Evolutionary conservation across 2,113 vertebrate genomes (phyloP).

Genomic region (Rana temporaria): DNA sequence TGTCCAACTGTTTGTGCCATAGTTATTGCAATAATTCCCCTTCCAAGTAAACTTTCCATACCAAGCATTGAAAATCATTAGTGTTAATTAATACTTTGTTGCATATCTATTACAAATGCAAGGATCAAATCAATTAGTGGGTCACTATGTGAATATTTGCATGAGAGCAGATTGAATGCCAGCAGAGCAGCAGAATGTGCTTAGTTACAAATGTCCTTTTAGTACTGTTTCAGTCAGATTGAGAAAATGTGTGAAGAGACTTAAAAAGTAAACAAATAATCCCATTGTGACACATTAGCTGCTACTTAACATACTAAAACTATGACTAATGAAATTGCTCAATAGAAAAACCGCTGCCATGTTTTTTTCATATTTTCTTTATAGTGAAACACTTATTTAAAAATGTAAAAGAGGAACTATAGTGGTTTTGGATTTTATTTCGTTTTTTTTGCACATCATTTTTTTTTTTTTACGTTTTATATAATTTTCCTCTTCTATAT

Average conservation of each 20-base stretch:
- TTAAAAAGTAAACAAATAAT: slow-evolving; percentile 27
- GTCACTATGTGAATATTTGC: slow-evolving; percentile 24
- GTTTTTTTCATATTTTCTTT: no score
- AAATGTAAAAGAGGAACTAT: background rate
- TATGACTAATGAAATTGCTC: background rate
- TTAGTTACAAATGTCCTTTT: background rate
- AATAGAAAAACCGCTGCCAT: no score
- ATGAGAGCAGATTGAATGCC: slow-evolving; percentile 18
- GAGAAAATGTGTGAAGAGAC: slow-evolving; percentile 31
- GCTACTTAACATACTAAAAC: background rate
- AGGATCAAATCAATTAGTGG: slow-evolving; percentile 23
- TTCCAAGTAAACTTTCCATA: background rate
- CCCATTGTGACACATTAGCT: slow-evolving; percentile 42
- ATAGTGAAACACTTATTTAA: background rate
- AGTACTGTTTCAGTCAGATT: slow-evolving; percentile 8
- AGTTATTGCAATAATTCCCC: no score
- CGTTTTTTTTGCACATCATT: background rate
- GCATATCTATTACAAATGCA: background rate
- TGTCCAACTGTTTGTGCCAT: no score
- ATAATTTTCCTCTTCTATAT: no score
- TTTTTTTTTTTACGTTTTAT: background rate
- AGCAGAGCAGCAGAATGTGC: background rate
- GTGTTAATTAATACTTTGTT: background rate
- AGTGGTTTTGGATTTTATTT: background rate
- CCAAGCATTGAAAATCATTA: background rate